These are phyloP conservation scores for Nipponia nippon DNA, from an alignment of 2,113 vertebrate genomes.

Conservation along the genomic window DNA sequence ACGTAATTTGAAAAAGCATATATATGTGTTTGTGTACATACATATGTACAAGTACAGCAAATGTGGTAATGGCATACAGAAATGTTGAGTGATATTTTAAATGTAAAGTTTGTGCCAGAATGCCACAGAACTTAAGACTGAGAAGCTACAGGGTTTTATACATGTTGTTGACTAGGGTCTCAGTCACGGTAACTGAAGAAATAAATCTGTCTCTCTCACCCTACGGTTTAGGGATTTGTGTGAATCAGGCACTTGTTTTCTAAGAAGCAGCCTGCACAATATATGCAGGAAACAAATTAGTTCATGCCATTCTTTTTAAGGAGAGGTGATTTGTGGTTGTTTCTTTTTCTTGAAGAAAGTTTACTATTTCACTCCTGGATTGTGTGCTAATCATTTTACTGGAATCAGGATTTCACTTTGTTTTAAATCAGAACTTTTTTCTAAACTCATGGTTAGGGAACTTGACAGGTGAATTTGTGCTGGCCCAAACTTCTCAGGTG, in stretches of 20 bases:
- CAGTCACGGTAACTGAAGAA: background rate
- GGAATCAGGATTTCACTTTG: background rate
- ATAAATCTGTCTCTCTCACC: background rate
- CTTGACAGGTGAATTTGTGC: background rate
- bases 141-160: background rate
- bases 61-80: background rate
- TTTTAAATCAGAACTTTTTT: background rate
- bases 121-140: background rate
- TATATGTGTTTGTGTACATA: background rate
- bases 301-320: background rate
- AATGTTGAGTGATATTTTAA: background rate
- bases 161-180: background rate
- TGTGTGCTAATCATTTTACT: background rate
- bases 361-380: background rate
- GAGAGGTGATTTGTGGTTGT: background rate
- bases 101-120: background rate
- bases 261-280: background rate
- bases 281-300: background rate
- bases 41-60: background rate
- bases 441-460: background rate
- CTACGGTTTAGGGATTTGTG: background rate
- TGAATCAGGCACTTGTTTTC: background rate
- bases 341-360: background rate
- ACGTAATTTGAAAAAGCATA: background rate
- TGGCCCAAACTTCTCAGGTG: background rate